phyloP scores from a whole-genome alignment of 2,797 vertebrate genomes.

The Bradypodion ventrale region DNA sequence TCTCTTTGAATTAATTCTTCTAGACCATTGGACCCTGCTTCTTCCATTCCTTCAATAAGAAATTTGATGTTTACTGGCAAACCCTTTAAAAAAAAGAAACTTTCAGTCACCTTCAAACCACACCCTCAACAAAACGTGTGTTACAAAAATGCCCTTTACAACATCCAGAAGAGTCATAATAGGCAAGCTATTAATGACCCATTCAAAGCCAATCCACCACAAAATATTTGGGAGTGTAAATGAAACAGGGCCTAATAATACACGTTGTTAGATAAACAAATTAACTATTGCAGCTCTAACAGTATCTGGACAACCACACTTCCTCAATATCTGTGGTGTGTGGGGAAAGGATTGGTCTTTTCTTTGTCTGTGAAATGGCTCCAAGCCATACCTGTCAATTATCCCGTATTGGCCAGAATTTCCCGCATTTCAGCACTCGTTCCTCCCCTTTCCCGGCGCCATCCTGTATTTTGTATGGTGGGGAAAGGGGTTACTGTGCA shows the following conservation, averaged over 20 bases:
- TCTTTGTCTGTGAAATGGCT: not conserved
- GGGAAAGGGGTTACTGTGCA: too few species aligned
- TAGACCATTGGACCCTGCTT: constrained; percentile 87
- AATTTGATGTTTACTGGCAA: constrained; percentile 90
- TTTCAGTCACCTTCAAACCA: not conserved
- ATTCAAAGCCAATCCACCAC: too few species aligned
- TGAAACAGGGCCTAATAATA: too few species aligned
- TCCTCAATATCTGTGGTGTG: not conserved
- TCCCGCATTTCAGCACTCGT: too few species aligned
- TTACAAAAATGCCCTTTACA: not conserved
- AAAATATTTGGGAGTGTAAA: too few species aligned
- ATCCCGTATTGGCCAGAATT: too few species aligned
- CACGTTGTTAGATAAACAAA: too few species aligned
- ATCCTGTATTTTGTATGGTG: too few species aligned
- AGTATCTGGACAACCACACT: not conserved
- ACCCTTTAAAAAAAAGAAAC: constrained; percentile 53
- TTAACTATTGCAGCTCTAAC: not conserved
- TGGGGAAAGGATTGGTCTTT: not conserved
- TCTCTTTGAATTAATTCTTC: constrained; percentile 81
- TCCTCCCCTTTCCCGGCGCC: too few species aligned
- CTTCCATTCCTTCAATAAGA: constrained; percentile 93
- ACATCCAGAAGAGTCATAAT: not conserved
- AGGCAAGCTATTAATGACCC: not conserved
- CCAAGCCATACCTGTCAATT: too few species aligned
- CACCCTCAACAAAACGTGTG: constrained; percentile 2